phyloP scores from a whole-genome alignment of 2,797 vertebrate species.

The Ctenochaetus hawaiiensis region DNA sequence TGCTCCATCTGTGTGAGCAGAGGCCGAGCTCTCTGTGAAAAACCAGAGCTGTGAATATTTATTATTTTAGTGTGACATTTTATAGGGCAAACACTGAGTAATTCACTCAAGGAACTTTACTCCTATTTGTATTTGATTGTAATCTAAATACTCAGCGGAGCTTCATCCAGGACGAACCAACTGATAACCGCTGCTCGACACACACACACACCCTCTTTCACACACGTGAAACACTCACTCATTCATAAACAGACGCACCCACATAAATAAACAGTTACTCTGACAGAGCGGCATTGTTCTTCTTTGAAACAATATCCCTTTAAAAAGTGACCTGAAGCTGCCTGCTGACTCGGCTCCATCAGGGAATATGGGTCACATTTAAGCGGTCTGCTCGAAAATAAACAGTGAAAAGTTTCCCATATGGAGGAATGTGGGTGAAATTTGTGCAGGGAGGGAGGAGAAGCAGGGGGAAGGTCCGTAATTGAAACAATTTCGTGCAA shows the following conservation, averaged over 20 bases:
- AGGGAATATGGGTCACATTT: constrained; percentile 57
- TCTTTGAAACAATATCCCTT: constrained; percentile 51
- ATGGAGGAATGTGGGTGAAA: constrained; percentile 29
- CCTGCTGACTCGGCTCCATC: constrained; percentile 35
- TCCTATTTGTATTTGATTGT: background rate
- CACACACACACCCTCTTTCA: constrained; percentile 6
- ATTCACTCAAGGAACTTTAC: background rate
- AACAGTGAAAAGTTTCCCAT: constrained; percentile 46
- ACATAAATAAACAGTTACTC: constrained; percentile 1
- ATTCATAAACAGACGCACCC: constrained; percentile 34
- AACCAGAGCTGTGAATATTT: too few species aligned
- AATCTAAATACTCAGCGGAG: background rate
- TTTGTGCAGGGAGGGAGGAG: constrained; percentile 21
- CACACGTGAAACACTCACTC: constrained; percentile 17
- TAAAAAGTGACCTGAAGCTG: constrained; percentile 31
- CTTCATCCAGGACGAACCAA: background rate
- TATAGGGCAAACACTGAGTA: too few species aligned
- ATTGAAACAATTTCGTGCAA: constrained; percentile 23
- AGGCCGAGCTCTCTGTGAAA: too few species aligned
- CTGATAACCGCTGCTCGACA: background rate
- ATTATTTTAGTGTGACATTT: too few species aligned
- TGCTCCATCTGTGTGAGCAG: too few species aligned
- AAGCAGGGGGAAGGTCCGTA: constrained; percentile 11
- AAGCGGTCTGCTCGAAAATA: constrained; percentile 34
- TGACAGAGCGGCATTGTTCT: constrained; percentile 58